Evolutionary conservation across 2,113 vertebrate genomes (phyloP).

Genomic region (Myocastor coypus): DNA sequence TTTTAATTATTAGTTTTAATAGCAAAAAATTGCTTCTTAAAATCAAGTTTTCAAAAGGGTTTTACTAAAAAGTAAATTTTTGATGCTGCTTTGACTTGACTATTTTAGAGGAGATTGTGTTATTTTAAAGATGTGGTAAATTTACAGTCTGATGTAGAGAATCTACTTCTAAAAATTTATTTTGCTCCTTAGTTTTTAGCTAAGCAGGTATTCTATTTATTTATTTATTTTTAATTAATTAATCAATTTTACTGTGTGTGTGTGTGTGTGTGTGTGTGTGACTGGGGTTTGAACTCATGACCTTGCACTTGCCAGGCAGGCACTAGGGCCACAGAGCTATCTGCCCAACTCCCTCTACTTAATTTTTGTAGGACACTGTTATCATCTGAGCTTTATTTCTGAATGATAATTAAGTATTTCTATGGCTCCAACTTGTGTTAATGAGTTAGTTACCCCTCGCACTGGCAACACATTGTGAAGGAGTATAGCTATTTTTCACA

Average conservation of each 20-base stretch:
- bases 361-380: neutral
- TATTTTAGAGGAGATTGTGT: neutral
- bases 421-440: neutral
- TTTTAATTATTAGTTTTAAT: neutral
- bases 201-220: neutral
- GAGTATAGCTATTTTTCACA: constrained; percentile 35
- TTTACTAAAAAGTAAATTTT: constrained; percentile 5
- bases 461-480: constrained; percentile 35
- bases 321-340: too few relatives aligned
- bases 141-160: constrained; percentile 6
- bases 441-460: neutral
- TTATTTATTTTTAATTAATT: too few relatives aligned
- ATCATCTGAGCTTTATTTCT: constrained; percentile 41
- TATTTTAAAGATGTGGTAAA: neutral
- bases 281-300: too few relatives aligned
- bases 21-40: neutral
- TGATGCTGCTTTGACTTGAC: neutral
- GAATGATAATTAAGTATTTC: constrained; percentile 43
- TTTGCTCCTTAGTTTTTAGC: constrained; percentile 32
- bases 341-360: too few relatives aligned
- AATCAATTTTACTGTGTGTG: too few relatives aligned
- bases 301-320: too few relatives aligned
- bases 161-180: neutral
- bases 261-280: too few relatives aligned
- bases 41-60: neutral